Evolutionary conservation across 1,140 invertebrate species (phyloP).

Genomic region (Ylistrum balloti): DNA sequence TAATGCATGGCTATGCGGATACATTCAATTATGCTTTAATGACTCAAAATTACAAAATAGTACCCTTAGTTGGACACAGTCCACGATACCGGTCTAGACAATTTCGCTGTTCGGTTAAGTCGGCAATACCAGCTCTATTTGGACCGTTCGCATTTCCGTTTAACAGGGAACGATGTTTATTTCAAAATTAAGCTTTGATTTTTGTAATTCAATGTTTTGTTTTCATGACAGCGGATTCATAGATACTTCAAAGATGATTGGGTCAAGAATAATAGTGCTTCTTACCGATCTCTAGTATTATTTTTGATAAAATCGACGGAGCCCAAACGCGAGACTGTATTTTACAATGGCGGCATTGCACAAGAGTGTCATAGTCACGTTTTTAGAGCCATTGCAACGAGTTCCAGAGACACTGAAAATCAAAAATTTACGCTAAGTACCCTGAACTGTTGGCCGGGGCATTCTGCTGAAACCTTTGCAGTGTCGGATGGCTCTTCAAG

Average conservation of each 20-base stretch:
- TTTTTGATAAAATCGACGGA: background rate
- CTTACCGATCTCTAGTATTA: background rate
- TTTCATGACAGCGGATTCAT: conserved; percentile 38
- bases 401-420: conserved; percentile 52
- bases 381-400: conserved; percentile 55
- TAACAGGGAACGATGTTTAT: conserved; percentile 15
- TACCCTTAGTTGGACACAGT: background rate
- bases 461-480: conserved; percentile 81
- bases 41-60: background rate
- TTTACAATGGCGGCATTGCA: conserved; percentile 61
- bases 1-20: background rate
- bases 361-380: conserved; percentile 38
- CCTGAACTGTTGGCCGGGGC: conserved; percentile 78
- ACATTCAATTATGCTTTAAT: background rate
- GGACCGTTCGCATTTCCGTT: background rate
- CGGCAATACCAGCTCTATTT: background rate
- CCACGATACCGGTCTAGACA: background rate
- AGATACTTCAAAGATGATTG: background rate
- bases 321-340: background rate
- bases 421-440: conserved; percentile 81
- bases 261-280: background rate
- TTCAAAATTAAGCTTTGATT: background rate
- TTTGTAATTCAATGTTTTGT: background rate
- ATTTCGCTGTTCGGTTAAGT: background rate
- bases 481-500: conserved; percentile 82